Base-by-base conservation (phyloP, 1,140 invertebrate species). In the Spodoptera frugiperda region DNA sequence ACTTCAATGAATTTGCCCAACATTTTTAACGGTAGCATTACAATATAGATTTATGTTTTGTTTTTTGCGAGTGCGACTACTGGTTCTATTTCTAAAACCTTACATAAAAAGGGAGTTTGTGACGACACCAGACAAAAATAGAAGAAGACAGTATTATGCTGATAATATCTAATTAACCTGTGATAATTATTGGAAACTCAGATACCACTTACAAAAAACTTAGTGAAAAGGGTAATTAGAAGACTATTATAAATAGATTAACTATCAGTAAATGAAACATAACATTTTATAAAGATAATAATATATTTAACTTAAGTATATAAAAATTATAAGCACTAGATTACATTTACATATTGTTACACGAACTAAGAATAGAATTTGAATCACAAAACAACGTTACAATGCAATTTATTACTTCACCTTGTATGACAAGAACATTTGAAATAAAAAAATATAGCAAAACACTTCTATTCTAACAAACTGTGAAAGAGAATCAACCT, bases 331-430 rank as follows among this genome's bases (percentile, higher is more conserved):
- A 73, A 46, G 17, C 59, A 46, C 68, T 72, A 55, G 68, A 73
- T 73, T 73, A 73, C 71, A 73, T 73, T 73, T 73, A 59, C 53
- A 73, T 59, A 73, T 59, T 48, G 54, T 30, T 61, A 73, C 54
- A n/a, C 21, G 55, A 59, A 49, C 54, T 73, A 73, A 59, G 12
- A 30, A 61, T 73, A 59, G 17, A 73, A 73, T 73, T 72, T 72
- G 17, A 73, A 73, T 73, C 54, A 73, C 71, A 73, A 73, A 73
- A 61, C 71, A 59, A 17, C 46, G 11, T 44, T 55, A 71, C 3
- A 71, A 55, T 55, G 39, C 30, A 44, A 71, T 17, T 25, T 51
- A 33, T 68, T 33, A 44, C 21, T 68, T 33, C 65, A 68, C 65
- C 51, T 33, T 68, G 14, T 30, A 33, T 53, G 19, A 17, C 48